These are phyloP conservation scores for Athalia cordata DNA, from an alignment of 2,888 invertebrate genomes.

Conservation along the genomic window DNA sequence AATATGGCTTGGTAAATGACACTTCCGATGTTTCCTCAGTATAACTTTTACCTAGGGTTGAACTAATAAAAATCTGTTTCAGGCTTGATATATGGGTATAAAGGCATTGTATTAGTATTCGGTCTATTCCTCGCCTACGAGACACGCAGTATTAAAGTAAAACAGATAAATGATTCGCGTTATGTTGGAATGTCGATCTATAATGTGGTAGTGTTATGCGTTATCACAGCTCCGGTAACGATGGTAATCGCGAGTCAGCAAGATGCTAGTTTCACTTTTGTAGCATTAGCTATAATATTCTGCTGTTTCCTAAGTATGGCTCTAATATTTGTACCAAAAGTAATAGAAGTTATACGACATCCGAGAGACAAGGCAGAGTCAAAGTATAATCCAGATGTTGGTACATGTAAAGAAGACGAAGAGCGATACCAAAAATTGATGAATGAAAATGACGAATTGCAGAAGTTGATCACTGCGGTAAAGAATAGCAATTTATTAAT, in stretches of 20 bases:
- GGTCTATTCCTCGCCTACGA: slow-evolving; percentile 99
- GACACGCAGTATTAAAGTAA: slow-evolving; percentile 96
- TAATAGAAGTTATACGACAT: slow-evolving; percentile 92
- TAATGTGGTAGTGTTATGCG: slow-evolving; percentile 97
- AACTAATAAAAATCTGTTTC: slow-evolving; percentile 60
- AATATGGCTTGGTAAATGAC: slow-evolving; percentile 91
- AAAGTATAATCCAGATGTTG: slow-evolving; percentile 89
- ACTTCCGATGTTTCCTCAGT: slow-evolving; percentile 1
- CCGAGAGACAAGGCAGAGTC: slow-evolving; percentile 92
- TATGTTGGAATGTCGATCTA: slow-evolving; percentile 99
- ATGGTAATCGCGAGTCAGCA: slow-evolving; percentile 98
- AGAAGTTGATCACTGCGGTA: slow-evolving; percentile 95
- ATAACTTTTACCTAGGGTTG: slow-evolving; percentile 42
- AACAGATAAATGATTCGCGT: slow-evolving; percentile 98
- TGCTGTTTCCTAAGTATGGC: slow-evolving; percentile 99
- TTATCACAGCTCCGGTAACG: slow-evolving; percentile 98
- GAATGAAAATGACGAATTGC: slow-evolving; percentile 96
- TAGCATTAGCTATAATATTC: slow-evolving; percentile 96
- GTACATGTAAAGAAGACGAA: slow-evolving; percentile 93
- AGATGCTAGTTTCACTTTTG: slow-evolving; percentile 97
- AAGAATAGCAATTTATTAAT: slow-evolving; percentile 51
- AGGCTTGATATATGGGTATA: slow-evolving; percentile 97
- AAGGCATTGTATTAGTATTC: slow-evolving; percentile 96
- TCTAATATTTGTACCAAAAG: slow-evolving; percentile 98
- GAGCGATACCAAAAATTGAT: slow-evolving; percentile 94